Conservation (phyloP, 2,888 invertebrate species). For the Drosophila engyochracea region DNA sequence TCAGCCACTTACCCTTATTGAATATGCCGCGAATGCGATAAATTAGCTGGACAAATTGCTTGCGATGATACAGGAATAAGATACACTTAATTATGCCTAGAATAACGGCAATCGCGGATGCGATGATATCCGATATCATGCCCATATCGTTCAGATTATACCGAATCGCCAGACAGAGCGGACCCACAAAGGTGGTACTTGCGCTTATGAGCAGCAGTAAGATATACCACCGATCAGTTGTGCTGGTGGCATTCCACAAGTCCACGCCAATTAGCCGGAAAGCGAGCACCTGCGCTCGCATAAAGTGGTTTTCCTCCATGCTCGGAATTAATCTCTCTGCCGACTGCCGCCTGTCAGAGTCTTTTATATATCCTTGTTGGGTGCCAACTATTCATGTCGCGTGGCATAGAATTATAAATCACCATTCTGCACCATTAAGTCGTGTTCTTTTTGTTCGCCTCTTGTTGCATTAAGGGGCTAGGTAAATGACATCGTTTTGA, state of each 20-base stretch:
- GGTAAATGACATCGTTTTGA: constrained; percentile 36
- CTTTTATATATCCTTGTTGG: constrained; percentile 33
- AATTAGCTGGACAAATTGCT: constrained; percentile 52
- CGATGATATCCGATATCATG: constrained; percentile 49
- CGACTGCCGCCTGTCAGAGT: neutral
- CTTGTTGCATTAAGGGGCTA: constrained; percentile 4
- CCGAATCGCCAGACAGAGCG: constrained; percentile 33
- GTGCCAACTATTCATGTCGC: neutral
- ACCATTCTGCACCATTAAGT: neutral
- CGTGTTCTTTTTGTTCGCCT: constrained; percentile 4
- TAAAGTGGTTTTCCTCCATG: constrained; percentile 42
- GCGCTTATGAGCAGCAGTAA: constrained; percentile 31
- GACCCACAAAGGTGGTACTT: constrained; percentile 25
- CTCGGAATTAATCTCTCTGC: constrained; percentile 1
- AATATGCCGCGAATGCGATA: constrained; percentile 49
- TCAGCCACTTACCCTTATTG: constrained; percentile 41
- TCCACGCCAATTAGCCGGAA: constrained; percentile 59
- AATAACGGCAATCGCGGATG: constrained; percentile 38
- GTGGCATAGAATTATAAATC: neutral
- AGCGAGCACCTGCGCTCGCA: constrained; percentile 47
- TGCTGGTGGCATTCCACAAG: constrained; percentile 31
- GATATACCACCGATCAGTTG: constrained; percentile 41
- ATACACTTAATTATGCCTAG: constrained; percentile 46
- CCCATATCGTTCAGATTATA: constrained; percentile 45
- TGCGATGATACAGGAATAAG: constrained; percentile 51